These are phyloP conservation scores for Rattus norvegicus DNA, from an alignment of 2,113 vertebrate species.

Conservation along the genomic window GRCr8 NC_086023.1:71929001-71929500, in stretches of 20 bases:
- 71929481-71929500: neutral
- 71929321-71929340: neutral
- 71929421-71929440: slow-evolving; percentile 37
- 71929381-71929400: slow-evolving; percentile 44
- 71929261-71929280: neutral
- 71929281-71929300: neutral
- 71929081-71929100: slow-evolving; percentile 48
- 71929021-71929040: neutral
- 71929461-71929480: slow-evolving; percentile 59
- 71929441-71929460: slow-evolving; percentile 52
- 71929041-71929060: neutral
- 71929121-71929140: neutral
- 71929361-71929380: neutral
- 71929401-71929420: slow-evolving; percentile 31
- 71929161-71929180: slow-evolving; percentile 8
- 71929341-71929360: slow-evolving; percentile 9
- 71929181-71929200: slow-evolving; percentile 21
- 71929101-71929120: neutral
- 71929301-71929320: neutral
- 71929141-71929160: neutral
- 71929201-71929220: slow-evolving; percentile 23
- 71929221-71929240: neutral
- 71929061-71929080: slow-evolving; percentile 19
- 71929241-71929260: neutral
- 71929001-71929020: neutral